Evolutionary conservation across 2,113 vertebrate species (phyloP), one percentile per base, ranked within the genome.

Genomic region (Pycnonotus jocosus): DNA sequence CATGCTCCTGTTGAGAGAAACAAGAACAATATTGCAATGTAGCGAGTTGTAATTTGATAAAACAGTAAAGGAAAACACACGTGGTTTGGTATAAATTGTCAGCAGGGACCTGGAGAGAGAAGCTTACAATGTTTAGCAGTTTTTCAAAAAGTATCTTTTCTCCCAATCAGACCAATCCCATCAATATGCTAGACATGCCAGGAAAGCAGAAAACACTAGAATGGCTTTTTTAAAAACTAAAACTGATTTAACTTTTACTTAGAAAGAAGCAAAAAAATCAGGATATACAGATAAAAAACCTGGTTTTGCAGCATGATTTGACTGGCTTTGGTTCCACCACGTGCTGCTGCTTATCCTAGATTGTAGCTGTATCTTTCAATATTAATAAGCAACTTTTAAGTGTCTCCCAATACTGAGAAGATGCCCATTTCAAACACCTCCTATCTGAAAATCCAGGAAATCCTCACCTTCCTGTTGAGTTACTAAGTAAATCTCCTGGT

Each of bases 1-100:
- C 99, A 96, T 99, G 99, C 69, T 99, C 99, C 99, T 99, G 81
- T 96, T 95, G 56, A 91, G 3, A 94, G 40, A 97, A 95, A 92
- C 16, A 80, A 82, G 27, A 77, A 94, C 85, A 81, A 97, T 35
- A 97, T 86, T 72, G 60, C 31, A 95, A 95, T 23, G 45, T 1
- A 88, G 56, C 51, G 72, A 95, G 56, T 9, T 83, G 21, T 15
- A 92, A 64, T 81, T 18, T 42, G 30, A 78, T 77, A 81, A 88
- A 93, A 16, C 6, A 68, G 16, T 33, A 48, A 88, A 76, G 69
- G 22, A 73, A 74, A 81, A 40, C 30, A 27, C 17, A 73, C 6
- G 25, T 8, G 8, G 31, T 50, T 64, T 68, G 27, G 18, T 47
- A 83, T 27, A 42, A 95, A 81, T 40, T 71, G 42, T 42, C 56